Evolutionary conservation across 2,888 invertebrate genomes (phyloP).

Genomic region (Gandaritis pyraliata): DNA sequence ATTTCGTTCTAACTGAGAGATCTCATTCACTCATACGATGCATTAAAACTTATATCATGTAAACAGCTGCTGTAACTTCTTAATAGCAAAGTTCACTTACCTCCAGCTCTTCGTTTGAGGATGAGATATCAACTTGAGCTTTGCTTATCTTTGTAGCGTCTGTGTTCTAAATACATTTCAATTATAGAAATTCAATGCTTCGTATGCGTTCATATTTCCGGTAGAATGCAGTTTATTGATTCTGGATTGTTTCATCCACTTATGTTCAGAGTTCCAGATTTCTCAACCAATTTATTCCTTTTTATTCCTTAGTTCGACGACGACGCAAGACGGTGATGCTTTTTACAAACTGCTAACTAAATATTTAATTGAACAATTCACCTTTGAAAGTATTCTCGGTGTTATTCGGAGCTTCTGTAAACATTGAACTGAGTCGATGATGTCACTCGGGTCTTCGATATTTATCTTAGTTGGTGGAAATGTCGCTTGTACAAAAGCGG

Average conservation of each 20-base stretch:
- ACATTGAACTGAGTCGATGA: slow-evolving; percentile 67
- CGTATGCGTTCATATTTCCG: slow-evolving; percentile 24
- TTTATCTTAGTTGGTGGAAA: slow-evolving; percentile 64
- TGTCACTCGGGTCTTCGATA: slow-evolving; percentile 58
- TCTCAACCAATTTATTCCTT: not conserved
- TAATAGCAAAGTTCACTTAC: slow-evolving; percentile 51
- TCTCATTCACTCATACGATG: no score
- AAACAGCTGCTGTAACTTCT: not conserved
- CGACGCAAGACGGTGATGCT: no score
- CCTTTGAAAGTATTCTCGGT: slow-evolving; percentile 31
- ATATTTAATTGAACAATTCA: no score
- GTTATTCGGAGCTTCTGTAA: slow-evolving; percentile 50
- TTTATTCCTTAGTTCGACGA: no score
- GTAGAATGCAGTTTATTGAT: slow-evolving; percentile 30
- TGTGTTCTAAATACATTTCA: slow-evolving; percentile 58
- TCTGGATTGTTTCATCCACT: slow-evolving; percentile 6
- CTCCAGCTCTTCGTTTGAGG: slow-evolving; percentile 44
- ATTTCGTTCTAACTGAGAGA: no score
- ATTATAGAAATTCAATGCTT: slow-evolving; percentile 49
- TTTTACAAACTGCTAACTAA: no score
- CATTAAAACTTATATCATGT: no score
- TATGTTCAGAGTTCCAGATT: not conserved
- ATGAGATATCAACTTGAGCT: slow-evolving; percentile 55
- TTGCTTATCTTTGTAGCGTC: slow-evolving; percentile 63
- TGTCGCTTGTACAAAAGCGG: slow-evolving; percentile 57